phyloP scores from a whole-genome alignment of 2,797 vertebrate species.

The Mionectes olivaceus region DNA sequence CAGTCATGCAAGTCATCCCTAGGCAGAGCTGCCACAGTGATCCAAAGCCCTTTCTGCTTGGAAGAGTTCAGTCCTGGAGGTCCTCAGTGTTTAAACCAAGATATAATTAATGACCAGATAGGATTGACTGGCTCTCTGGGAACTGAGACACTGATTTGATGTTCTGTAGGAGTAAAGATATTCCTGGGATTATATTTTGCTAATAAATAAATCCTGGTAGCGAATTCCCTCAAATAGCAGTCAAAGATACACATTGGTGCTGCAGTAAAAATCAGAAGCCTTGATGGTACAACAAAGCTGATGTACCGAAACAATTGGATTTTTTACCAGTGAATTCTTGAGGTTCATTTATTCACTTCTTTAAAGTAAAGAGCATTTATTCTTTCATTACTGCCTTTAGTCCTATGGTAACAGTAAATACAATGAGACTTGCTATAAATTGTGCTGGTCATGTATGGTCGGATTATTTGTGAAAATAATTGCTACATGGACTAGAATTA shows the following conservation, averaged over 20 bases:
- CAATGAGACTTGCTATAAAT: constrained; percentile 31
- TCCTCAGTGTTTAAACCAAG: background rate
- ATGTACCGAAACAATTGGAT: background rate
- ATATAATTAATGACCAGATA: constrained; percentile 26
- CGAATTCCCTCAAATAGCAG: background rate
- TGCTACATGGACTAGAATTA: constrained; percentile 7
- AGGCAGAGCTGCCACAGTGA: background rate
- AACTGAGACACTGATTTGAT: background rate
- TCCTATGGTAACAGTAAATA: constrained; percentile 46
- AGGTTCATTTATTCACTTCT: constrained; percentile 1
- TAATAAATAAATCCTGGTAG: constrained; percentile 42
- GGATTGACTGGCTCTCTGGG: background rate
- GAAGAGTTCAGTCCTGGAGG: background rate
- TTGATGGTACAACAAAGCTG: background rate
- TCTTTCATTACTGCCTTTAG: constrained; percentile 8
- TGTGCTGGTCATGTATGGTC: background rate
- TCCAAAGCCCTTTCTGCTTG: background rate
- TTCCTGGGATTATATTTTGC: constrained; percentile 40
- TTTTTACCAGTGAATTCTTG: background rate
- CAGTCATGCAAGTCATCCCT: background rate
- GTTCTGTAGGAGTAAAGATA: constrained; percentile 39
- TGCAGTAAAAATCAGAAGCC: background rate
- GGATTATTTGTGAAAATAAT: constrained; percentile 56
- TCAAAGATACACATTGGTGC: background rate
- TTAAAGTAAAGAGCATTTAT: constrained; percentile 17